These are phyloP conservation scores for Tricholauxania praeusta DNA, from an alignment of 2,888 invertebrate genomes.

Conservation along the genomic window DNA sequence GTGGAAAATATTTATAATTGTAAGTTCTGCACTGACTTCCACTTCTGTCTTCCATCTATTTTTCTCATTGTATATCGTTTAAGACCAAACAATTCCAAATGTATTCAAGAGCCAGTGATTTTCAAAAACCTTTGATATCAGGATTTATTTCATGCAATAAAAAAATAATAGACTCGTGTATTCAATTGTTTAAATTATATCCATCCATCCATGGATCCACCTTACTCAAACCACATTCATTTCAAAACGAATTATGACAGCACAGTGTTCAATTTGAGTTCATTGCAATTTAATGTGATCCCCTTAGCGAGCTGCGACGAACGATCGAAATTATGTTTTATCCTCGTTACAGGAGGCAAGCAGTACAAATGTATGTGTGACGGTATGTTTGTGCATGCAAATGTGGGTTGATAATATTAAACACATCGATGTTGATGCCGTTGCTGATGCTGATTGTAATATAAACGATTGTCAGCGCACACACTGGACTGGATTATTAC, in stretches of 20 bases:
- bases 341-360: background rate
- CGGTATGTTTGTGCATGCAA: background rate
- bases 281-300: conserved; percentile 61
- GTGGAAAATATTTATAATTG: too few species aligned
- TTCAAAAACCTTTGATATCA: too few species aligned
- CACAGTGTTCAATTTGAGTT: conserved; percentile 58
- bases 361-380: background rate
- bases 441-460: conserved; percentile 62
- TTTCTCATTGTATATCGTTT: too few species aligned
- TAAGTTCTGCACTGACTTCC: too few species aligned
- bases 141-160: too few species aligned
- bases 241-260: conserved; percentile 57
- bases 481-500: conserved; percentile 61
- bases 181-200: conserved; percentile 56
- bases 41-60: too few species aligned
- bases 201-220: conserved; percentile 54
- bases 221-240: conserved; percentile 50
- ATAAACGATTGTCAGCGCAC: conserved; percentile 62
- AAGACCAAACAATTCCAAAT: too few species aligned
- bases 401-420: conserved; percentile 23
- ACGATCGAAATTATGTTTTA: background rate
- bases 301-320: conserved; percentile 13
- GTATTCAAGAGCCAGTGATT: too few species aligned
- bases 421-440: conserved; percentile 41
- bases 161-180: too few species aligned